phyloP scores from a whole-genome alignment of 2,888 invertebrate species.

The Merodon equestris region DNA sequence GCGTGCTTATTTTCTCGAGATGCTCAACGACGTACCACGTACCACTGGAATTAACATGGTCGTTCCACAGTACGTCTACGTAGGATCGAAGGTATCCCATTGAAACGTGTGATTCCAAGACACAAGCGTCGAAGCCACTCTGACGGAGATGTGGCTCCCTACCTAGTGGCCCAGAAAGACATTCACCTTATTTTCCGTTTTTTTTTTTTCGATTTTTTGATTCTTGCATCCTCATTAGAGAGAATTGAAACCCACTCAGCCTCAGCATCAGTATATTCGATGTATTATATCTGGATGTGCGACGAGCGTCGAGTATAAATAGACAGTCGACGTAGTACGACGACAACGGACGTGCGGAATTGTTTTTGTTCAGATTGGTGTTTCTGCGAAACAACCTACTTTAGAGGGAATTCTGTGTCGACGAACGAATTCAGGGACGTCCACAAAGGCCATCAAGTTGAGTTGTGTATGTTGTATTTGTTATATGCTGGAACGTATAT shows the following conservation, averaged over 20 bases:
- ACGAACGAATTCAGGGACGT: constrained; percentile 70
- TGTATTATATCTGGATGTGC: neutral
- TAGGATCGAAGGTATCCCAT: no score
- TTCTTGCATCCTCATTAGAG: constrained; percentile 64
- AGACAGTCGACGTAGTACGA: no score
- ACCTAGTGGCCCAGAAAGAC: constrained; percentile 64
- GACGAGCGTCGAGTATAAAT: constrained; percentile 4
- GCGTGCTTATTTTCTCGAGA: neutral
- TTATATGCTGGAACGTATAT: constrained; percentile 32
- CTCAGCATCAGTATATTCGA: constrained; percentile 22
- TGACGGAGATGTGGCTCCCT: constrained; percentile 45
- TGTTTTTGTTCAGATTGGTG: constrained; percentile 34
- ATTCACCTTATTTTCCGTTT: constrained; percentile 35
- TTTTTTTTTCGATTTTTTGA: constrained; percentile 17
- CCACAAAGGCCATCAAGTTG: constrained; percentile 57
- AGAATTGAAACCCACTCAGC: constrained; percentile 51
- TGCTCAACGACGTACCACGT: constrained; percentile 11
- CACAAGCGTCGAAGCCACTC: constrained; percentile 26
- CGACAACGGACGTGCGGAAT: constrained; percentile 40
- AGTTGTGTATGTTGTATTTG: constrained; percentile 29
- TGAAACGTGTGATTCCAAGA: constrained; percentile 54
- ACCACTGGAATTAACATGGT: neutral
- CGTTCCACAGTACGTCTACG: no score
- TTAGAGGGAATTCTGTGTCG: constrained; percentile 69
- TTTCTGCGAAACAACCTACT: constrained; percentile 65